Base-by-base conservation (phyloP, 2,888 invertebrate species). In the Cremastinae sp. region DNA sequence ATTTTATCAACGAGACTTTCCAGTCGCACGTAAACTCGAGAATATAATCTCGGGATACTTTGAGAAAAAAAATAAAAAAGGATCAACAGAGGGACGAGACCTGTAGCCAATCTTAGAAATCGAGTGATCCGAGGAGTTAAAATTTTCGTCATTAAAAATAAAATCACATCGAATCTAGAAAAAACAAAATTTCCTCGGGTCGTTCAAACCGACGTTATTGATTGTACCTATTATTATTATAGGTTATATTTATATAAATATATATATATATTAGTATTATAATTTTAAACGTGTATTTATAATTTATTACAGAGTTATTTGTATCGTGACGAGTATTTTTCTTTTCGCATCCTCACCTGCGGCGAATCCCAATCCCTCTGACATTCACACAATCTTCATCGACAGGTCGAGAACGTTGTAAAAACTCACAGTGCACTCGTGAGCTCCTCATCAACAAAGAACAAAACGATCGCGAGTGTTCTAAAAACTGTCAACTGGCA, bases 221-320 rank as follows among this genome's bases (percentile, higher is more conserved):
- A 66, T 68, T 55, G 49, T 68, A 75, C 55, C 64, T 45, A 28
- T 65, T 35, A 51, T 14, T 51, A 65, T 45, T 39, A 41, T 78
- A 68, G 41, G 59, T 70, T 70, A 64, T 61, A 65, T 20, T 37
- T 37, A 39, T 22, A 28, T 51, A 51, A 14, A 53, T 12, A 55
- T 37, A 58, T 58, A 58, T 41, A 58, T 49, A 62, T 49, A 41
- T 22, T 65, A 75, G 59, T 75, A 75, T 72, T 65, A 69, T 74
- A 72, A 69, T 75, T 73, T 73, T 61, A 75, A 79, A 70, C 69
- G 65, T 71, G 75, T 73, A 79, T 79, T 79, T 73, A 79, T 79
- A 78, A 79, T 79, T 78, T 75, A 78, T 78, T 75, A 75, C 75
- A 75, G 70, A 73, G 70, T 74, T 75, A 77, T 64, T 69, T 77